Evolutionary conservation across 2,113 vertebrate genomes (phyloP).

Genomic region (Clupea harengus): DNA sequence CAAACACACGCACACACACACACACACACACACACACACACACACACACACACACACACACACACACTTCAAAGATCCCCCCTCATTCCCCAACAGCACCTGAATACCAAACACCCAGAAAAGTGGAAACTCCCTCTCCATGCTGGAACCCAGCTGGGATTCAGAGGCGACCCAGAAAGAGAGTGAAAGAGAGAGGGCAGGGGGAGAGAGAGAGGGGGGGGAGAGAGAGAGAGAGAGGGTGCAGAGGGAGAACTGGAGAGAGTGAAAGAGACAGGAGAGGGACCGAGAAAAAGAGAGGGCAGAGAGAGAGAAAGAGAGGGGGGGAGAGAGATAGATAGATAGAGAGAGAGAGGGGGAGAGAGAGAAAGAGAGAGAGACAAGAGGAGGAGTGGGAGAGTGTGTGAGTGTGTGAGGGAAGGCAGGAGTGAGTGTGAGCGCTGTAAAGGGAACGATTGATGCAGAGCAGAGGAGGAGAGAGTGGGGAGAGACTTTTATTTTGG

Average conservation of each 20-base stretch:
- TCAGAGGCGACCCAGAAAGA: neutral
- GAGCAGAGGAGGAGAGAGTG: neutral
- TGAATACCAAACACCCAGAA: slow-evolving; percentile 28
- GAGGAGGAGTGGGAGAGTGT: too few relatives aligned
- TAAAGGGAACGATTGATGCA: neutral
- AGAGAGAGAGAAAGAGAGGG: neutral
- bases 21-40: neutral
- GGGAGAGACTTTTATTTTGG: slow-evolving; percentile 57
- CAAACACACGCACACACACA: neutral
- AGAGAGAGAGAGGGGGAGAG: too few relatives aligned
- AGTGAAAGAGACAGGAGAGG: neutral
- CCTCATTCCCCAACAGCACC: neutral
- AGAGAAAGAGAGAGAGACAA: too few relatives aligned
- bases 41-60: neutral
- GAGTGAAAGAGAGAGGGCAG: neutral
- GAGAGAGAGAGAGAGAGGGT: neutral
- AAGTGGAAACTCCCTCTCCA: neutral
- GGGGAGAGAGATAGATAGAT: too few relatives aligned
- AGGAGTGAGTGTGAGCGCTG: neutral
- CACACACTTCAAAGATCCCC: slow-evolving; percentile 7
- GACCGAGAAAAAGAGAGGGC: neutral
- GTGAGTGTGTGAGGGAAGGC: too few relatives aligned
- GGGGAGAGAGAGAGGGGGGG: neutral
- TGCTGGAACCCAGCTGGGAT: neutral
- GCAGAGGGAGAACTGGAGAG: neutral